Conservation (phyloP, 2,888 invertebrate species). For the Pammene fasciana region DNA sequence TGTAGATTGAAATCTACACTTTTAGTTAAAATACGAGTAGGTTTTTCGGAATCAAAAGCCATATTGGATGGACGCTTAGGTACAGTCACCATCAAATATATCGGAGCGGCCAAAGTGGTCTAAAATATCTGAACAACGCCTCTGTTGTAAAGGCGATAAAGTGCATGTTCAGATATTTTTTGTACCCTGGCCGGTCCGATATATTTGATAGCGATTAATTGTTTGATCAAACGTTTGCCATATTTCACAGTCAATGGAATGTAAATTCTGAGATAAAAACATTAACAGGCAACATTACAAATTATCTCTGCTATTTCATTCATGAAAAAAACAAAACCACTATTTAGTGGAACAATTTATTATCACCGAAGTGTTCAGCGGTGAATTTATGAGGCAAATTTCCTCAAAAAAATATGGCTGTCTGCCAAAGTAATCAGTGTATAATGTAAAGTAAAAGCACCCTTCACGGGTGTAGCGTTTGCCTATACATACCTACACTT, state of each 20-base stretch:
- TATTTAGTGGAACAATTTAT: slow-evolving; percentile 35
- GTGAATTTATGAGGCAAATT: slow-evolving; percentile 47
- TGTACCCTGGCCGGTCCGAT: too few species aligned
- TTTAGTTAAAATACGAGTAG: not conserved
- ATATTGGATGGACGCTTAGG: too few species aligned
- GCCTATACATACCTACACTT: not conserved
- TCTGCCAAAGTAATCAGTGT: slow-evolving; percentile 52
- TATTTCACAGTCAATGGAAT: not conserved
- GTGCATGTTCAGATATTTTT: too few species aligned
- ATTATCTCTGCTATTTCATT: slow-evolving; percentile 31
- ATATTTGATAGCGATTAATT: too few species aligned
- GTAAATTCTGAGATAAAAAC: not conserved
- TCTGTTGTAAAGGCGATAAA: too few species aligned
- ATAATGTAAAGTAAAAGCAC: slow-evolving; percentile 49
- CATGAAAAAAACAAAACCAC: slow-evolving; percentile 34
- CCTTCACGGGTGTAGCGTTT: slow-evolving; percentile 48
- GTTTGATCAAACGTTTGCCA: not conserved
- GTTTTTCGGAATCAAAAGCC: too few species aligned
- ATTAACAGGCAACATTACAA: not conserved
- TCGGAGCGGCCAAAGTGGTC: too few species aligned
- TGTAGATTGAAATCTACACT: not conserved
- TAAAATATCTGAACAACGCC: too few species aligned
- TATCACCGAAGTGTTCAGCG: slow-evolving; percentile 38
- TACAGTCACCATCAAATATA: too few species aligned
- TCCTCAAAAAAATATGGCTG: slow-evolving; percentile 56